Base-by-base conservation (phyloP, 1,140 invertebrate genomes). In the Drosophila lacertosa region DNA sequence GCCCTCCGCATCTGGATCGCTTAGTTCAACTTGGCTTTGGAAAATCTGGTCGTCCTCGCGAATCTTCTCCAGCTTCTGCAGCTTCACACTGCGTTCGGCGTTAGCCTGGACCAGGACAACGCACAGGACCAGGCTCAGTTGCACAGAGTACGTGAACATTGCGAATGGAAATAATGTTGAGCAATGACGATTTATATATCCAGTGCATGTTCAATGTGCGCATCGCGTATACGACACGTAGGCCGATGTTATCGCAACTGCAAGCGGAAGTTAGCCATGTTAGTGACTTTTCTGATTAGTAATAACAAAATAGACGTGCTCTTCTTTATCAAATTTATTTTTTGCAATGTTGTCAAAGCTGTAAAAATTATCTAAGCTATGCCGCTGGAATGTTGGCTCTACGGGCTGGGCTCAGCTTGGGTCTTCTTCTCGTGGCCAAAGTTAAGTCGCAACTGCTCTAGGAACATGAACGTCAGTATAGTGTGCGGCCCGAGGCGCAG, bases 401-500 rank as follows among this genome's bases (percentile, higher is more conserved):
- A 47, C 51, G 7, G 24, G 40, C 29, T 48, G 59, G 64, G 35
- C 37, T 57, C 45, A 10, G 45, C 75, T 5, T 44, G 1, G n/a
- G 0, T 22, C 1, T 18, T 20, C 26, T 75, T 72, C 20, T 37
- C 13, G 13, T 59, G 45, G 22, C 98, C 98, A 93, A 98, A 99
- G 91, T 98, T 96, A 26, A 95, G 92, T 84, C 97, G 92, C 11
- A 99, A 93, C 92, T 99, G 98, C 93, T 99, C 99, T 72, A 99
- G 93, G 91, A 99, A 98, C 20, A 99, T 94, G 91, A 99, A 99
- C 1, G 98, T 98, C 7, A 99, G 92, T 63, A 99, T 97, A 10
- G 99, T 99, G 65, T 99, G 99, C 1, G 99, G 99, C 29, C 97
- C 98, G n/a, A 99, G 93, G 39, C 99, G 95, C 9, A 99, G 95